These are phyloP conservation scores for Spinus pinus DNA, from an alignment of 2,797 vertebrate genomes.

Conservation along the genomic window DNA sequence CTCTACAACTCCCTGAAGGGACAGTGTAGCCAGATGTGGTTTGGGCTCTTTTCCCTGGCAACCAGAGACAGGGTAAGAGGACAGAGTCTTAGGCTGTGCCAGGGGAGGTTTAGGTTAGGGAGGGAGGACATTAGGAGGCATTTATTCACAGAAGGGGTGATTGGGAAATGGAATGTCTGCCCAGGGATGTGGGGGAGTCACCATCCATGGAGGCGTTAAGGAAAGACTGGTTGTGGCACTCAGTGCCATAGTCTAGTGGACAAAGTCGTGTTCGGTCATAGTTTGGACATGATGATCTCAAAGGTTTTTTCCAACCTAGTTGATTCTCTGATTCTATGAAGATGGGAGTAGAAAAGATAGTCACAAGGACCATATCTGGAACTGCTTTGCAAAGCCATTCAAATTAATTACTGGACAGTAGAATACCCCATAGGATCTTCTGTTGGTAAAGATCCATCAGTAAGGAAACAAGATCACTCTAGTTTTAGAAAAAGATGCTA, in stretches of 20 bases:
- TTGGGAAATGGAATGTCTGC: not conserved
- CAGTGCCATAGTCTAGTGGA: fast-evolving
- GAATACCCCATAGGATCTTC: not conserved
- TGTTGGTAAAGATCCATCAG: not conserved
- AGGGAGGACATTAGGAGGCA: not conserved
- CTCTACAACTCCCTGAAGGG: not conserved
- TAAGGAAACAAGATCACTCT: not conserved
- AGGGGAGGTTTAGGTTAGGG: not conserved
- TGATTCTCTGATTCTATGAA: not conserved
- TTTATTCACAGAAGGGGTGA: not conserved
- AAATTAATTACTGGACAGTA: not conserved
- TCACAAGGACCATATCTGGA: not conserved
- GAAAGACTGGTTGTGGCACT: not conserved
- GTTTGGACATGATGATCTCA: not conserved
- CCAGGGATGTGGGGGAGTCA: fast-evolving
- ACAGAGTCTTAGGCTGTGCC: not conserved
- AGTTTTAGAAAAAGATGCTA: not conserved
- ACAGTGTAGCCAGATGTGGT: not conserved
- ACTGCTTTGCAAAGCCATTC: not conserved
- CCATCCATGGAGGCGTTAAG: fast-evolving
- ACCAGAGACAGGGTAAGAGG: not conserved
- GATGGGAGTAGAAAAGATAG: not conserved
- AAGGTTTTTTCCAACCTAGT: not conserved
- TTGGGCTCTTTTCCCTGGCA: not conserved
- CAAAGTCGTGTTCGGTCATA: fast-evolving